Evolutionary conservation across 2,113 vertebrate genomes (phyloP).

Genomic region (Lepus timidus): DNA sequence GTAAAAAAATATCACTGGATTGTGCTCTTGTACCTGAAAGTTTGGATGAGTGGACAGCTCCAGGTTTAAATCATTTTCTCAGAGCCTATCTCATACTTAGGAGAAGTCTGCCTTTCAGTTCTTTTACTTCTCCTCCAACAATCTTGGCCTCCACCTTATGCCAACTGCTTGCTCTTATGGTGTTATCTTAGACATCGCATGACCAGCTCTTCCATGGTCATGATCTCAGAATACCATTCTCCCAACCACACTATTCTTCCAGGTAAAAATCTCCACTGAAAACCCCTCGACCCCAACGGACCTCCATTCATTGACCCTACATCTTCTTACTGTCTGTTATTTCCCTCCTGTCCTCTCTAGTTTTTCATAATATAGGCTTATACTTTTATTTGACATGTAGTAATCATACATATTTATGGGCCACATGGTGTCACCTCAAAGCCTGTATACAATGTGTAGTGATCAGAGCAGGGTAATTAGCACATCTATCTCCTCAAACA

Average conservation of each 20-base stretch:
- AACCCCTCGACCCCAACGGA: neutral
- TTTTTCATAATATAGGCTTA: too few species aligned
- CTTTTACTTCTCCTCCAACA: neutral
- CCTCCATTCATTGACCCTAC: neutral
- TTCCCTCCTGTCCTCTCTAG: neutral
- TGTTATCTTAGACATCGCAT: neutral
- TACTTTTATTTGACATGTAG: too few species aligned
- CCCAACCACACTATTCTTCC: neutral
- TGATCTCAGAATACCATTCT: neutral
- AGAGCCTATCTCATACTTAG: neutral
- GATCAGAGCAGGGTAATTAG: too few species aligned
- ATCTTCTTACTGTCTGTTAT: neutral
- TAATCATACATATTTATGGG: too few species aligned
- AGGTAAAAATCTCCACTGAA: neutral
- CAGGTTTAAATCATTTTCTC: neutral
- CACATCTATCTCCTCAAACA: too few species aligned
- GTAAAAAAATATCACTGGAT: constrained; percentile 5
- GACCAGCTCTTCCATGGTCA: neutral
- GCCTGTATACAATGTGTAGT: too few species aligned
- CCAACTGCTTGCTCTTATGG: neutral
- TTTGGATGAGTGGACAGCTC: neutral
- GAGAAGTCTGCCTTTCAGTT: neutral
- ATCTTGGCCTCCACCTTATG: neutral
- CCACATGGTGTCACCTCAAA: too few species aligned
- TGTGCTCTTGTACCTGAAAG: neutral